Base-by-base conservation (phyloP, 2,797 vertebrate species). In the Rhadinocentrus ornatus region DNA sequence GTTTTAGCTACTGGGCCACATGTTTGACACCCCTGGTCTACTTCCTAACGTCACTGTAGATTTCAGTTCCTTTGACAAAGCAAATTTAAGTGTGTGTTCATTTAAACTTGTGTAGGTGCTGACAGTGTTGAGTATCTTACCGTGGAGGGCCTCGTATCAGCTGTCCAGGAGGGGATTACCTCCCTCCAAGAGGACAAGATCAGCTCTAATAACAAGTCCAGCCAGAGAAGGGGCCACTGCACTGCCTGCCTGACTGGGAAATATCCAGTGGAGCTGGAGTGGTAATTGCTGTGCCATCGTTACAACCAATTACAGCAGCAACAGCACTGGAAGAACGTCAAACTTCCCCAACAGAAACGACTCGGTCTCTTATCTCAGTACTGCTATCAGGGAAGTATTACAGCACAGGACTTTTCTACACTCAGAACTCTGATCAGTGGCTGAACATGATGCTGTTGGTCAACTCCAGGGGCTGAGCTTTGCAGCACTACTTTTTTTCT, bases 181-280 rank as follows among this genome's bases (percentile, higher is more conserved):
- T 91, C 87, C 26, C 64, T 80, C 26, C 91, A 92, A 85, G 95
- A 90, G 71, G 93, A 86, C 79, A 89, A 86, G 80, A 85, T 92
- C 66, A 90, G 91, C 78, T 87, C 86, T 35, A 74, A 82, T 13
- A 93, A 87, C 54, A 88, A 84, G 0, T n/a, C 73, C 1, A n/a
- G 44, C 16, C 83, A 72, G 41, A 95, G 90, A 83, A 85, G 89
- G 0, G 95, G 97, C 27, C 97, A 99, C 69, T 99, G 98, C 90
- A 99, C 93, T 1, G 98, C 98, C 0, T 99, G 98, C 70, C 95
- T 99, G 63, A 99, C 97, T 0, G 98, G 98, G 75, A 95, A 97
- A 71, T 99, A 99, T 57, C 98, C 98, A 0, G 96, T 99, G 16
- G 96, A 98, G 76, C 88, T 99, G 20, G 96, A 99, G 41, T 99